Percentiles rank a stretch among this genome's conserved stretches.
Conservation (phyloP, 2,888 invertebrate species). For the Meganola albula region DNA sequence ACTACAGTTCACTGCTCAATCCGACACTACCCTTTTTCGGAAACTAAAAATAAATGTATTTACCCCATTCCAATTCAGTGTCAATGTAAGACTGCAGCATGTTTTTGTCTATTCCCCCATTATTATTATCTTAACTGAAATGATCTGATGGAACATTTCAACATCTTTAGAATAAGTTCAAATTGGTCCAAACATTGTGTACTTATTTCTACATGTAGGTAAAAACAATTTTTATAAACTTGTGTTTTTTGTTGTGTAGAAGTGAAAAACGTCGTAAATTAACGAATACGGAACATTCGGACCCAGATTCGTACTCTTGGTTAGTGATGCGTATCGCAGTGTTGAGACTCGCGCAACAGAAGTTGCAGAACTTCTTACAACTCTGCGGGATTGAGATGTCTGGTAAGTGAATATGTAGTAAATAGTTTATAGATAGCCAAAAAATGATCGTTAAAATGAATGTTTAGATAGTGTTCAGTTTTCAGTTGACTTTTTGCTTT, state of each 20-base stretch:
- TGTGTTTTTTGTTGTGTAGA: conserved; percentile 23
- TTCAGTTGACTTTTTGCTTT: too few species aligned
- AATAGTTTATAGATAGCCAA: too few species aligned
- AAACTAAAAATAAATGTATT: too few species aligned
- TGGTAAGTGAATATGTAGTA: conserved; percentile 81
- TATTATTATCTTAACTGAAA: background rate
- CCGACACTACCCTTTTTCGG: too few species aligned
- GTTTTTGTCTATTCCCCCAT: background rate
- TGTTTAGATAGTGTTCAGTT: too few species aligned
- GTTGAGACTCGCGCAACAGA: conserved; percentile 88
- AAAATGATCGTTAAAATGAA: too few species aligned
- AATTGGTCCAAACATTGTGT: background rate
- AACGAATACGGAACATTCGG: conserved; percentile 91
- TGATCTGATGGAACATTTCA: too few species aligned
- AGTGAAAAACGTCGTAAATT: conserved; percentile 59
- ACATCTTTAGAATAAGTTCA: background rate
- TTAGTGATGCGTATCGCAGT: conserved; percentile 93
- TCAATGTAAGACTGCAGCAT: too few species aligned
- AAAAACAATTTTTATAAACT: too few species aligned
- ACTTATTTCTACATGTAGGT: background rate
- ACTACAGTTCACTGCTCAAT: too few species aligned
- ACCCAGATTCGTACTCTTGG: conserved; percentile 98
- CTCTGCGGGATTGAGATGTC: conserved; percentile 93
- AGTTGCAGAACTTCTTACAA: conserved; percentile 91
- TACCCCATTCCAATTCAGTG: too few species aligned